Evolutionary conservation across 2,888 invertebrate species (phyloP), one percentile per base, ranked within the genome.

Genomic region (Pseudococcus viburni): DNA sequence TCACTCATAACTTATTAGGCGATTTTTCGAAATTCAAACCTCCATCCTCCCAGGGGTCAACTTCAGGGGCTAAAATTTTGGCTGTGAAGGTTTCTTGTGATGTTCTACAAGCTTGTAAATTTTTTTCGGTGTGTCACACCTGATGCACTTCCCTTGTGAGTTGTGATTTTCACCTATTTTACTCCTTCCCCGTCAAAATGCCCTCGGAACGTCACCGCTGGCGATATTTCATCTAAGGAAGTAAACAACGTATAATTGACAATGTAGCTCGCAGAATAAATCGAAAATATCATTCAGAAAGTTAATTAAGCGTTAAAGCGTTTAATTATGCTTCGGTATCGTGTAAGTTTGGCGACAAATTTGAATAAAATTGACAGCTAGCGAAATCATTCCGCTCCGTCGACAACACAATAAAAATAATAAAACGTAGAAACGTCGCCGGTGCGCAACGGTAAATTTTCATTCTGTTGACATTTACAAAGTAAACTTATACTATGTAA

Each of bases 401-500:
- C 8, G 46, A 15, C n/a, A 5, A n/a, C 8, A 59, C n/a, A 59
- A 22, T 64, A 22, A 64, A 64, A 64, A 64, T 22, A 64, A 64
- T 64, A 22, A 22, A 64, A 8, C 64, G 64, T 64, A 22, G 22
- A 42, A 42, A 42, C 64, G 64, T 64, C 64, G 22, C 64, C 64
- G 19, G 4, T 39, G n/a, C 17, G 39, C 39, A 42, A 77, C 17
- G 39, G 39, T 77, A 77, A 77, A 77, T 77, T 77, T 33, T 77
- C 77, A 42, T 33, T 73, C 33, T 39, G 17, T 77, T 77, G 77
- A 77, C 77, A 77, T 77, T 77, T 77, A 42, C 64, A 77, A 77
- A 77, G 39, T 77, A 42, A 77, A 77, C 39, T 39, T 77, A 77
- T 73, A 39, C 19, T 19, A 19, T 6, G 64, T 33, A 77, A 77